Conservation (phyloP, 1,140 invertebrate genomes). For the Cephus cinctus region DNA sequence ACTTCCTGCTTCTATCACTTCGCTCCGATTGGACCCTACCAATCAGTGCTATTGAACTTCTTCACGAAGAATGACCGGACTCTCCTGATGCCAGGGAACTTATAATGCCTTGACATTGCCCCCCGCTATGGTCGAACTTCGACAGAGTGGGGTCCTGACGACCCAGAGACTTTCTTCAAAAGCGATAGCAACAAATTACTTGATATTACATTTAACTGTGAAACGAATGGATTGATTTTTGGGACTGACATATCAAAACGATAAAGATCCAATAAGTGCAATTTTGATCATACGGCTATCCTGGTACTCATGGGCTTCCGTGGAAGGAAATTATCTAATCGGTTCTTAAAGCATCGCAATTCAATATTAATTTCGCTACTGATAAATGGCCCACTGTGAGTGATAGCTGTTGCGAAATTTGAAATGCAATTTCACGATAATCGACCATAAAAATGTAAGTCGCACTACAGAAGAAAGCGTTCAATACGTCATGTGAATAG, state of each 20-base stretch:
- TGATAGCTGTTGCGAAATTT: too few relatives aligned
- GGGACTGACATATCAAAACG: too few relatives aligned
- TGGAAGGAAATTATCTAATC: too few relatives aligned
- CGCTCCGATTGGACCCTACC: too few relatives aligned
- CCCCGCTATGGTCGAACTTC: slow-evolving; percentile 33
- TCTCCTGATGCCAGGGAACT: slow-evolving; percentile 41
- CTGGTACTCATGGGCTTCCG: too few relatives aligned
- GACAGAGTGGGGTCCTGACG: slow-evolving; percentile 2
- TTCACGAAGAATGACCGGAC: slow-evolving; percentile 43
- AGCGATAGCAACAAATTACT: background rate
- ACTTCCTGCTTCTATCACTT: slow-evolving; percentile 1
- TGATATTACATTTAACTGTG: too few relatives aligned
- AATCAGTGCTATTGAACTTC: too few relatives aligned
- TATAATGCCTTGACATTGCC: slow-evolving; percentile 58
- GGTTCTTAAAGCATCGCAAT: background rate
- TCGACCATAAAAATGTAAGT: background rate
- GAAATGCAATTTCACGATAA: too few relatives aligned
- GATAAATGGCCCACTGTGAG: background rate
- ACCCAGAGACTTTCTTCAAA: slow-evolving; percentile 9
- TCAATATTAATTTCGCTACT: slow-evolving; percentile 5
- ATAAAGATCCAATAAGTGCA: too few relatives aligned
- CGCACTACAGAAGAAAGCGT: slow-evolving; percentile 6
- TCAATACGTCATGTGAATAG: background rate
- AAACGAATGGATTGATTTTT: too few relatives aligned
- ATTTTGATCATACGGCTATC: too few relatives aligned